Evolutionary conservation across 1,140 invertebrate species (phyloP).

Genomic region (Drosophila kepulauana): DNA sequence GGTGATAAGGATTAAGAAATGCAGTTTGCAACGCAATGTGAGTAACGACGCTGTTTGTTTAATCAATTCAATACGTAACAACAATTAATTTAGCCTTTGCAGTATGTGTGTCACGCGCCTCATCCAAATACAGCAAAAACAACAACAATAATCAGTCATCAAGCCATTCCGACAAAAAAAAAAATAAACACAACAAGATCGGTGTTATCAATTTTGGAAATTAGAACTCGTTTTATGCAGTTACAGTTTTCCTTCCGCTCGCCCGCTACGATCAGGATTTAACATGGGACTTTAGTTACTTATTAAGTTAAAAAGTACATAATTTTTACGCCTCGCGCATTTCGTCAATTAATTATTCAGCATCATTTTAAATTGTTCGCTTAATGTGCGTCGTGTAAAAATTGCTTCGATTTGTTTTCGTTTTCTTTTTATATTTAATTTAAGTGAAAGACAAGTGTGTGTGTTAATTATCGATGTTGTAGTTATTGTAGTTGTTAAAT

Average conservation of each 20-base stretch:
- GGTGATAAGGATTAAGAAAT: constrained; percentile 85
- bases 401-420: constrained; percentile 43
- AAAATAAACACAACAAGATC: constrained; percentile 54
- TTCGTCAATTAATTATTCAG: constrained; percentile 40
- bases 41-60: constrained; percentile 27
- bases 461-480: constrained; percentile 34
- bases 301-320: constrained; percentile 54
- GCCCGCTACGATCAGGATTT: constrained; percentile 38
- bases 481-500: constrained; percentile 51
- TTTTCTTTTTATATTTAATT: constrained; percentile 27
- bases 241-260: constrained; percentile 52
- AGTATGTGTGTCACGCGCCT: constrained; percentile 52
- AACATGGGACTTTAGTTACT: constrained; percentile 78
- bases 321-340: constrained; percentile 59
- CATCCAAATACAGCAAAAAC: constrained; percentile 40
- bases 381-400: constrained; percentile 57
- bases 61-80: constrained; percentile 18
- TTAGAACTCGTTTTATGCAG: constrained; percentile 65
- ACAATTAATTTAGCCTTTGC: constrained; percentile 22
- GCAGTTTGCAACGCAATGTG: constrained; percentile 38
- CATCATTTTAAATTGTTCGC: constrained; percentile 47
- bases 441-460: constrained; percentile 61
- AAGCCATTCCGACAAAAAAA: constrained; percentile 64
- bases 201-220: constrained; percentile 71
- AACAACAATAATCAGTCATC: constrained; percentile 62